Base-by-base conservation (phyloP, 2,888 invertebrate genomes). In the Emesis russula region DNA sequence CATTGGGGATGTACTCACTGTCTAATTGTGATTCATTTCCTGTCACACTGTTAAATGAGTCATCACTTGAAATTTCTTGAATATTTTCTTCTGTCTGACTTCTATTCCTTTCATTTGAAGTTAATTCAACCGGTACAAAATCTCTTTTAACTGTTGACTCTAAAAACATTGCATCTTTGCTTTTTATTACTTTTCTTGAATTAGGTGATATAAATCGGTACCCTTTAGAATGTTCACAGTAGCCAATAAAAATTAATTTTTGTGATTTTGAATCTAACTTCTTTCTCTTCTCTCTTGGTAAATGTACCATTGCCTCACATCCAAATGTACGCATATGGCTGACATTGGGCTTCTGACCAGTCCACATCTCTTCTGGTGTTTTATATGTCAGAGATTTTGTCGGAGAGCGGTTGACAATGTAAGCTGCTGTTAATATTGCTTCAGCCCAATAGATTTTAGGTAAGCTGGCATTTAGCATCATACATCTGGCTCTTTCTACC, bases 161-260 rank as follows among this genome's bases (percentile, higher is more conserved):
- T 11, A 89, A 7, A 63, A 89, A 89, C 7, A 33, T 31, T 18
- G 79, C 89, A 84, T 89, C 81, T 38, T 81, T 86, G 13, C 86
- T 89, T 25, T 86, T 86, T 11, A 84, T 68, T 2, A 68, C 75
- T 25, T 13, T 84, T 58, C 76, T 74, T 9, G 83, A 18, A 2
- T 36, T 79, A 13, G 89, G 87, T 71, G 86, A 25, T 9, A 91
- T 76, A 6, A 94, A 93, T 66, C 93, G 58, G 88, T 95, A 96
- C 1, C 95, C 95, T 83, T 96, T 96, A 1, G 86, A 87, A 48
- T 91, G 71, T 38, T 96, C 96, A 84, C 94, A 92, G 81, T 97
- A 97, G 7, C 97, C 97, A 66, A 97, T 93, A 63, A 97, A 95
- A n/a, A 96, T 94, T 41, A 94, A 85, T 81, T 94, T 91, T 25